phyloP scores from a whole-genome alignment of 2,888 invertebrate species.

The Palloptera scutellata region DNA sequence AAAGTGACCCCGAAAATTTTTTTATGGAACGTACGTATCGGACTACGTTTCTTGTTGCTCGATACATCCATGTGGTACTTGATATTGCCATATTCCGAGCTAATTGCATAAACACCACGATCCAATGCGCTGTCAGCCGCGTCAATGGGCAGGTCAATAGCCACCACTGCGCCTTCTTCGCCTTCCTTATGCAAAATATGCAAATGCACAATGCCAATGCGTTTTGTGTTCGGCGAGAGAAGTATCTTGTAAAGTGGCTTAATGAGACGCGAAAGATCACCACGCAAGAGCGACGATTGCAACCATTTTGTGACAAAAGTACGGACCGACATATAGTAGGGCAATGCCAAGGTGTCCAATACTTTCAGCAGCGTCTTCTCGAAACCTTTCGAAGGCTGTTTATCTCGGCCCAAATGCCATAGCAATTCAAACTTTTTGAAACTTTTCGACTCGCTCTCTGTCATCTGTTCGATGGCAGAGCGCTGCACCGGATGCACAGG shows the following conservation, averaged over 20 bases:
- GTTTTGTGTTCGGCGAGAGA: conserved; percentile 79
- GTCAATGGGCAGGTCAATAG: conserved; percentile 32
- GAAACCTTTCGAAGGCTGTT: conserved; percentile 65
- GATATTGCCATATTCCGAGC: conserved; percentile 82
- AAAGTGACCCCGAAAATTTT: conserved; percentile 64
- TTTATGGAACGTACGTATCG: conserved; percentile 61
- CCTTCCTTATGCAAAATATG: conserved; percentile 69
- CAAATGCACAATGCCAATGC: conserved; percentile 81
- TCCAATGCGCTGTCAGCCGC: conserved; percentile 49
- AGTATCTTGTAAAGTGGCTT: conserved; percentile 80
- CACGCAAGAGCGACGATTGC: conserved; percentile 74
- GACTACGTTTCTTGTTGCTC: conserved; percentile 60
- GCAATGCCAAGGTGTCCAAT: conserved; percentile 59
- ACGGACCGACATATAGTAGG: conserved; percentile 61
- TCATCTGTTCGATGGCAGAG: conserved; percentile 49
- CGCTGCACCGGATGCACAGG: conserved; percentile 46
- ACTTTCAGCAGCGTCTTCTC: conserved; percentile 77
- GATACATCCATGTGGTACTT: conserved; percentile 63
- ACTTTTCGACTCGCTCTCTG: conserved; percentile 61
- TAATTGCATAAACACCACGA: conserved; percentile 80
- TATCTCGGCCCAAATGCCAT: conserved; percentile 81
- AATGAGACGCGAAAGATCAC: conserved; percentile 79
- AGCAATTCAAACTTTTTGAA: conserved; percentile 66
- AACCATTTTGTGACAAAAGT: conserved; percentile 78
- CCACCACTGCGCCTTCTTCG: conserved; percentile 47